Base-by-base conservation (phyloP, 2,113 vertebrate species). In the Dipodomys spectabilis region DNA sequence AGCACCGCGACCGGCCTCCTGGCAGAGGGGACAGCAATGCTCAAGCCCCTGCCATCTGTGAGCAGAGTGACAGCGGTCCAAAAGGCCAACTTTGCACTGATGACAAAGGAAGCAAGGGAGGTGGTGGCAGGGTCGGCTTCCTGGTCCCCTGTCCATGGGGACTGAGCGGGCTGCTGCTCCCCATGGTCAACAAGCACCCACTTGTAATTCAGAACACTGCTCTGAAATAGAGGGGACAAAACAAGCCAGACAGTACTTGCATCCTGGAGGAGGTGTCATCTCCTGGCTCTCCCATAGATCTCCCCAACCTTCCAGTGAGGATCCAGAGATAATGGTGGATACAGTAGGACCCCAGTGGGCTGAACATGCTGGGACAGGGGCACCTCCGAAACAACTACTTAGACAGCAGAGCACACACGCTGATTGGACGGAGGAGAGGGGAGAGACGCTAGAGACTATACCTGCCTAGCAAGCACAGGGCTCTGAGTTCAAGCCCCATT, bases 391-490 rank as follows among this genome's bases (percentile, higher is more conserved):
- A 44, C 9, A 9, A 32, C 15, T 30, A 23, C 27, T 64, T 74
- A 44, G 30, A 53, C 8, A 64, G 35, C n/a, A 73, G 81, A 64
- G 30, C 1, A 2, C 32, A 62, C 0, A 0, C 3, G 27, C 6
- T n/a, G 27, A 62, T 25, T 78, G 82, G 79, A 12, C 49, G 12
- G 49, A 53, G 49, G 49, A 39, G 49, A 78, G 18, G 64, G 32
- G 7, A 64, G 25, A 18, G 60, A 22, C 2, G 15, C 60, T 19
- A 62, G 60, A 12, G 16, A 62, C 16, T 19, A 22, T 16, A 62
- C 60, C 60, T 62, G 5, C 60, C 60, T 62, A 19, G 20, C 60
- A 62, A 62, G 60, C 60, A 19, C 60, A 22, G 7, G 60, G 60
- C 20, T 18, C 60, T 62, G 60, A 62, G 60, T 62, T 62, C 60